A percentile compares a stretch with the other conserved stretches of the same genome.
Conservation (phyloP, 2,888 invertebrate genomes). For the Dyspetes luteomarginatus region DNA sequence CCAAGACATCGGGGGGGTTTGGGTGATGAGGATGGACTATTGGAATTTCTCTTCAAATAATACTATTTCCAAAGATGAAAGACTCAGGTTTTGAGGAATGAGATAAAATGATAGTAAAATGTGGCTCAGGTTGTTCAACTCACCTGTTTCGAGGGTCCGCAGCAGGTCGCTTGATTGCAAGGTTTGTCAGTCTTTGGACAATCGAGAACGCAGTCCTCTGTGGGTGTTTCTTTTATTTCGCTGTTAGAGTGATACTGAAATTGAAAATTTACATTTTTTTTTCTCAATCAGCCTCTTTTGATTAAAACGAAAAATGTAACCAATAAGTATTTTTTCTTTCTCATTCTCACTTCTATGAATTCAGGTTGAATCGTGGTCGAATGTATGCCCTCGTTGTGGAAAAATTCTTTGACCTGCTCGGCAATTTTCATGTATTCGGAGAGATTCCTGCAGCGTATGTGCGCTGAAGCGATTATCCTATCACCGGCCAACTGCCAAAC, state of each 20-base stretch:
- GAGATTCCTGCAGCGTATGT: slow-evolving; percentile 96
- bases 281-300: neutral
- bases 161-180: slow-evolving; percentile 95
- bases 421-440: slow-evolving; percentile 99
- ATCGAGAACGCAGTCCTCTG: slow-evolving; percentile 91
- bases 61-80: slow-evolving; percentile 71
- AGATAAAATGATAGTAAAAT: neutral
- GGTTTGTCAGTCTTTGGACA: slow-evolving; percentile 93
- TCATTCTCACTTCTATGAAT: slow-evolving; percentile 93
- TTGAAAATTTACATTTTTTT: slow-evolving; percentile 7
- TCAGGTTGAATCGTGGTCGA: slow-evolving; percentile 99
- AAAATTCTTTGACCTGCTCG: slow-evolving; percentile 97
- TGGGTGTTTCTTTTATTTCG: slow-evolving; percentile 82
- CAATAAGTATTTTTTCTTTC: too few species aligned
- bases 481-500: slow-evolving; percentile 99
- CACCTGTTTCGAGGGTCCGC: slow-evolving; percentile 92
- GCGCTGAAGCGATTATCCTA: slow-evolving; percentile 98
- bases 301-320: too few species aligned
- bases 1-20: slow-evolving; percentile 76
- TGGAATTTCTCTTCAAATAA: slow-evolving; percentile 72
- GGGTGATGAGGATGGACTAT: slow-evolving; percentile 63
- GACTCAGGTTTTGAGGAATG: slow-evolving; percentile 43
- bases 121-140: slow-evolving; percentile 2
- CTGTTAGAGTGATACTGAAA: slow-evolving; percentile 83
- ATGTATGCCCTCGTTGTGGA: slow-evolving; percentile 99